Evolutionary conservation across 2,797 vertebrate species (phyloP), one percentile per base, ranked within the genome.

Genomic region (Danio aesculapii): DNA sequence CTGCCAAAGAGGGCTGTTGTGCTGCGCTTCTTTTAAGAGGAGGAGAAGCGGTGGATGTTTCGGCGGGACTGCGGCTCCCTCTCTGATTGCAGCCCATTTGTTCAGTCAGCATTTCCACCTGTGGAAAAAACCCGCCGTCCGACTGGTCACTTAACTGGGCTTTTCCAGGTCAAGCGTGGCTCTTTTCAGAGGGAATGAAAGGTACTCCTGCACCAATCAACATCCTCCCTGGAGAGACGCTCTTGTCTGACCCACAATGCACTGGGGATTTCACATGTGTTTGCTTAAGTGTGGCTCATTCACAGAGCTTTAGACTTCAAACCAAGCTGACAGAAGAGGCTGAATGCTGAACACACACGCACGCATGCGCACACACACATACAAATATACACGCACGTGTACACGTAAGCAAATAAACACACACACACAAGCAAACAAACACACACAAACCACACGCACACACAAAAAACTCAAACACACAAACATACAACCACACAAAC

Each of bases 141-240:
- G 88, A 89, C 90, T 90, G 89, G 89, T 90, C 91, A 91, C 92
- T 93, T 92, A 91, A 90, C 89, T 90, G 84, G 53, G 79, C 86
- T 90, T 93, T 93, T 93, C 90, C 89, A 89, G 91, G 92, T 93
- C 91, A 93, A 90, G 89, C 88, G 85, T 86, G 87, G 89, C 82
- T 88, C 87, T 91, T 91, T 87, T 88, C 83, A 89, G 79, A 88
- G 86, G 8, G n/a, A 55, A 84, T 58, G 75, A 77, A 84, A 81
- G 75, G 63, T 13, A 5, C 68, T 74, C 62, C 68, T n/a, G 43
- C 9, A 6, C 21, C 50, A 63, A 61, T 79, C 79, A 74, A 50
- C 78, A 47, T 17, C 44, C 21, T 53, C 49, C 49, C 64, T 0
- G 16, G 55, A 75, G 67, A 75, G 7, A 10, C 11, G 13, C 11